Conservation (phyloP, 2,888 invertebrate genomes). For the Lymantria dispar region DNA sequence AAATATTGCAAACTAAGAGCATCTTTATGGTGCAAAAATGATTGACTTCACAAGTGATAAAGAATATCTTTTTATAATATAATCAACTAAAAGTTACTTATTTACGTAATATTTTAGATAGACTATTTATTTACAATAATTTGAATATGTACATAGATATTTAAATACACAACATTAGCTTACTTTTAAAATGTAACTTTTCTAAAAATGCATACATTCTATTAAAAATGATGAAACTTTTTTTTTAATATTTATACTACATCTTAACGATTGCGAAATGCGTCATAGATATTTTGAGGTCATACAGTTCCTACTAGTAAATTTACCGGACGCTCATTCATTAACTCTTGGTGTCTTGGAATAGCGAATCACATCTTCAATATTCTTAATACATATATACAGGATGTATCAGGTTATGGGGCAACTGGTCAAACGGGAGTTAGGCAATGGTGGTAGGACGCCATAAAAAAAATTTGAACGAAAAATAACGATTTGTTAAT, state of each 20-base stretch:
- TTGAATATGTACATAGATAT: constrained; percentile 72
- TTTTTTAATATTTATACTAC: constrained; percentile 32
- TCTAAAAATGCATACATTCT: constrained; percentile 38
- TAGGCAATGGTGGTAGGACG: too few species aligned
- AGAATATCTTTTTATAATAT: constrained; percentile 28
- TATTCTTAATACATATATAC: too few species aligned
- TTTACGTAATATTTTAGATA: constrained; percentile 61
- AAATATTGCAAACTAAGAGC: constrained; percentile 56
- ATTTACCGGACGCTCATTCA: too few species aligned
- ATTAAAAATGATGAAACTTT: constrained; percentile 36
- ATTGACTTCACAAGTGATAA: constrained; percentile 26
- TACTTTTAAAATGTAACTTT: constrained; percentile 45
- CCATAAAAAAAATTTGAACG: too few species aligned
- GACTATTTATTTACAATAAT: constrained; percentile 79
- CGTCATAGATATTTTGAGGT: constrained; percentile 14
- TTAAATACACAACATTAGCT: constrained; percentile 66
- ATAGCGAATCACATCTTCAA: too few species aligned
- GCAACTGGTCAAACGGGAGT: too few species aligned
- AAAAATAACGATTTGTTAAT: too few species aligned
- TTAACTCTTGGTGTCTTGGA: too few species aligned
- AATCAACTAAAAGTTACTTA: constrained; percentile 35
- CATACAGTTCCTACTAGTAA: background rate
- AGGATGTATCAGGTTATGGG: too few species aligned
- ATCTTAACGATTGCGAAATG: constrained; percentile 48
- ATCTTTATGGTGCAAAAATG: constrained; percentile 29